These are phyloP conservation scores for Wiebesia pumilae DNA, from an alignment of 1,140 invertebrate species.

Conservation along the genomic window DNA sequence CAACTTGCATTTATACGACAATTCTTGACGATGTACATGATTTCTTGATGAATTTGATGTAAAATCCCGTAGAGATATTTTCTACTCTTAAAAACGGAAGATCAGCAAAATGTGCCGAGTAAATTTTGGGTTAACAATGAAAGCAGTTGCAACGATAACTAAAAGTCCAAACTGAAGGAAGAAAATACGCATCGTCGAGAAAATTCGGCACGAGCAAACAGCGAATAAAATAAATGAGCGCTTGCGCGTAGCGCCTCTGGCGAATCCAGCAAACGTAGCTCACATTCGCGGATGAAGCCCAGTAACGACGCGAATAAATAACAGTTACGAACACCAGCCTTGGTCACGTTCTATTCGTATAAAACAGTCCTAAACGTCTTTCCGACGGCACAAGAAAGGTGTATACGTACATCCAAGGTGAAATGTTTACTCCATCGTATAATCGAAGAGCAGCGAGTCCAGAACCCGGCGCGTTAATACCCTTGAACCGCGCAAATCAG, in stretches of 20 bases:
- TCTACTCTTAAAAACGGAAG: too few relatives aligned
- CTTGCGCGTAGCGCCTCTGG: neutral
- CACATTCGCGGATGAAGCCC: constrained; percentile 19
- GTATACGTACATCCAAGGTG: constrained; percentile 25
- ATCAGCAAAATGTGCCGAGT: too few relatives aligned
- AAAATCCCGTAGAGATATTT: too few relatives aligned
- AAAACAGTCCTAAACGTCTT: constrained; percentile 36
- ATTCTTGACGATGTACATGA: too few relatives aligned
- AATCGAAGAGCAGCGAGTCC: constrained; percentile 43
- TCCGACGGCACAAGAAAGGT: neutral
- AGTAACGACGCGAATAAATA: constrained; percentile 46
- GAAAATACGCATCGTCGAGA: neutral
- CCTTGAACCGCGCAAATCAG: constrained; percentile 49
- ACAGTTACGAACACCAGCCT: constrained; percentile 35
- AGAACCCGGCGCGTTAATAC: constrained; percentile 31
- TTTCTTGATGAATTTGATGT: too few relatives aligned
- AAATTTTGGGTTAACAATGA: neutral
- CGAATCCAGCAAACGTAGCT: neutral
- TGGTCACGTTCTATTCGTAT: constrained; percentile 47
- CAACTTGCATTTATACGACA: too few relatives aligned
- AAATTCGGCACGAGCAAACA: constrained; percentile 9
- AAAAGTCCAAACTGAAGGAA: neutral
- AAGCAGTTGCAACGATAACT: neutral
- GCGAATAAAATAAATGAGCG: neutral
- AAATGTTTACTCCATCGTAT: constrained; percentile 53